Percentiles rank a stretch among this genome's conserved stretches.
Conservation (phyloP, 2,113 vertebrate genomes). For the Isurus oxyrinchus region DNA sequence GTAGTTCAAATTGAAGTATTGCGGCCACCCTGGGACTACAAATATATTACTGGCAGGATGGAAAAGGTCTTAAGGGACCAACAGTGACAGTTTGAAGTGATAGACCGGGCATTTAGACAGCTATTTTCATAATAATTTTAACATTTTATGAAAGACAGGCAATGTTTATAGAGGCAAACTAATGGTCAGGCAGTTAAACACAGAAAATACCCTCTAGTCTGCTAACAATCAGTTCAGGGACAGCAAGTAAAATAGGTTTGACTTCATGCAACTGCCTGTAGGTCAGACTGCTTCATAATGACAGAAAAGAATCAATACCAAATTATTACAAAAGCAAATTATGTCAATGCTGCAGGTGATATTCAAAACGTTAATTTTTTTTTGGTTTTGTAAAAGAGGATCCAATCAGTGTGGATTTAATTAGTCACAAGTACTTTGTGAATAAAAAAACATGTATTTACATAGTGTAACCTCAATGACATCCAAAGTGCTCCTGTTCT, state of each 20-base stretch:
- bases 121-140: conserved; percentile 14
- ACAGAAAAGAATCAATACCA: neutral
- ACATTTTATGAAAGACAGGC: neutral
- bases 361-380: neutral
- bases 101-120: neutral
- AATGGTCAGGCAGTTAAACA: conserved; percentile 3
- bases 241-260: neutral
- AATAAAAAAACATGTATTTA: neutral
- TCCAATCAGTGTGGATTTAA: neutral
- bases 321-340: neutral
- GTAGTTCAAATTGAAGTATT: conserved; percentile 20
- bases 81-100: neutral
- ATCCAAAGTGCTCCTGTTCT: neutral
- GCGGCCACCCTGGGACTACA: neutral
- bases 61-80: neutral
- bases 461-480: neutral
- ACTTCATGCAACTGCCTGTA: conserved; percentile 4
- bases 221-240: neutral
- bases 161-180: neutral
- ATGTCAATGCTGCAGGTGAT: no score
- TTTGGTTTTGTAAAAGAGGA: neutral
- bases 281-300: neutral
- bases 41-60: conserved; percentile 7
- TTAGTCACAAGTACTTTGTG: neutral
- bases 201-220: conserved; percentile 19